These are phyloP conservation scores for Microcebus murinus DNA, from an alignment of 2,113 vertebrate genomes.

Conservation along the genomic window DNA sequence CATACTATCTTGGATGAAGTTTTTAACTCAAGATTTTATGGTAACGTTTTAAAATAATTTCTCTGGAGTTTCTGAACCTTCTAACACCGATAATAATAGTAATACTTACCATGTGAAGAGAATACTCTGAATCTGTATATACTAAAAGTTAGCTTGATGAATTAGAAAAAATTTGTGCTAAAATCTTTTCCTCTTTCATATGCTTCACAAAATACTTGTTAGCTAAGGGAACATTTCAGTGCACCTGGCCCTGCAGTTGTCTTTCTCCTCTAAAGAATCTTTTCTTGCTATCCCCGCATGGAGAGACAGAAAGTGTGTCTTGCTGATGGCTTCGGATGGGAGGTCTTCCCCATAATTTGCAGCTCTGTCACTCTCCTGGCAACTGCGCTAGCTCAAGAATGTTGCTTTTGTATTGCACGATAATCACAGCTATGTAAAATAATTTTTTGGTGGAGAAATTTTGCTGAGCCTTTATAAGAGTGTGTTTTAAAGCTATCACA, in stretches of 20 bases:
- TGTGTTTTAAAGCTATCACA: not conserved
- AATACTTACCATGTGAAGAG: not conserved
- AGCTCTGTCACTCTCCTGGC: not conserved
- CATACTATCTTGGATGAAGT: no score
- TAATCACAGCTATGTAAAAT: not conserved
- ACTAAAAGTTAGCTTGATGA: constrained; percentile 38
- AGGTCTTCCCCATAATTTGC: fast-evolving
- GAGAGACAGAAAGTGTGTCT: not conserved
- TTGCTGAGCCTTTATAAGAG: not conserved
- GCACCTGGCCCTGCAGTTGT: not conserved
- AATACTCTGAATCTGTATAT: not conserved
- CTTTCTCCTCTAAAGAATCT: not conserved
- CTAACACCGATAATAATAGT: not conserved
- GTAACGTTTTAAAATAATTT: not conserved
- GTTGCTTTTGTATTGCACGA: not conserved
- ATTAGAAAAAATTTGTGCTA: not conserved
- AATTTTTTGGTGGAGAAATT: constrained; percentile 2
- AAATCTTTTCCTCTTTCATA: not conserved
- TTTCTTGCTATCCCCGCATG: not conserved
- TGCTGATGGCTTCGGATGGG: not conserved
- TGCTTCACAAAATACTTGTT: not conserved
- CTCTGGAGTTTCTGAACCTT: not conserved
- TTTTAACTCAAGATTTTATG: constrained; percentile 25
- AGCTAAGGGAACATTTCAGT: not conserved
- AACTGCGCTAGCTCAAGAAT: not conserved